Conservation (phyloP, 2,797 vertebrate species). For the Tapirus indicus region DNA sequence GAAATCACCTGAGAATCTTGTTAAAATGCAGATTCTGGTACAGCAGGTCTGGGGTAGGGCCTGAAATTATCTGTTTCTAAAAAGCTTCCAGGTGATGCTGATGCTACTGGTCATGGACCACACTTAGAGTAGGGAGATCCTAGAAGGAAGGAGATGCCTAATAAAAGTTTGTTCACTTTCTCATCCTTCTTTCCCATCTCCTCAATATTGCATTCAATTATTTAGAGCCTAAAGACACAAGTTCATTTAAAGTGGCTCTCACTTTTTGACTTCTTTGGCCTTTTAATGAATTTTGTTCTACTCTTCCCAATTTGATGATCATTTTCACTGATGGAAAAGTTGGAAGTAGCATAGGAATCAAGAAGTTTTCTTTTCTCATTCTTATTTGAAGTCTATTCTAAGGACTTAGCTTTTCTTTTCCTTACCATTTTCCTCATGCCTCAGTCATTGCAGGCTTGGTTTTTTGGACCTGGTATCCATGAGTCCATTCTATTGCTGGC, state of each 20-base stretch:
- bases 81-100: not conserved
- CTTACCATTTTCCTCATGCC: constrained; percentile 13
- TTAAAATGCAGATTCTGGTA: not conserved
- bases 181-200: not conserved
- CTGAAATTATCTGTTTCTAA: not conserved
- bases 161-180: not conserved
- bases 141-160: not conserved
- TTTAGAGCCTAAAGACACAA: not conserved
- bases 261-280: not conserved
- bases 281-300: not conserved
- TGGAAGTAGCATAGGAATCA: not conserved
- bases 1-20: not conserved
- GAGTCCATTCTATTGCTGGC: not conserved
- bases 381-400: not conserved
- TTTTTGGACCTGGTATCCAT: not conserved
- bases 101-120: not conserved
- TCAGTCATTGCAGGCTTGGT: not conserved
- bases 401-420: not conserved
- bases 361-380: not conserved
- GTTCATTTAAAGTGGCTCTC: not conserved
- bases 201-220: not conserved
- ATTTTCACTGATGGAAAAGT: not conserved
- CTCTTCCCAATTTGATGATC: not conserved
- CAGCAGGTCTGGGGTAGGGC: not conserved
- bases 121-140: not conserved